Base-by-base conservation (phyloP, 2,113 vertebrate genomes). In the Empidonax traillii region DNA sequence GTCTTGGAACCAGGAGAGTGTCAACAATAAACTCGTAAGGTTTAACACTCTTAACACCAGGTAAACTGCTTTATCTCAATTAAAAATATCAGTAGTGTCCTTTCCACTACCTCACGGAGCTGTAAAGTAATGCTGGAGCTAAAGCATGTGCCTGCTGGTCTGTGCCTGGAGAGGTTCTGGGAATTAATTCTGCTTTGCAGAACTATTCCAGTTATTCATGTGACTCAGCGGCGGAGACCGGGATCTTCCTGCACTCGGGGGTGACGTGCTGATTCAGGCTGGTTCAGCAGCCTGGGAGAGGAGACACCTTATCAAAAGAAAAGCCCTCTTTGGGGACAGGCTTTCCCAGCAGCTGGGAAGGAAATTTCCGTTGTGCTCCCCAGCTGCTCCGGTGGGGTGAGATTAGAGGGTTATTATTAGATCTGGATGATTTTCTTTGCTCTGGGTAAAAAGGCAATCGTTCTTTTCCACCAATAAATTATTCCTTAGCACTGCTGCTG, bases 181-280 rank as follows among this genome's bases (percentile, higher is more conserved):
- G 98, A 98, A 98, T 96, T 96, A 95, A 97, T 96, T 93, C 94
- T 97, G 97, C 96, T 97, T 96, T 97, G 96, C 96, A 97, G 97
- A 98, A 97, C 96, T 97, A 98, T 98, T 98, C 97, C 98, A 98
- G 98, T 98, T 97, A 98, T 97, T 97, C 96, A 95, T 97, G 96
- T 98, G 98, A 98, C 97, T 98, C 98, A 98, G 98, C 93, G 93
- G 90, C 96, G 90, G 94, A 97, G 96, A 93, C 82, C 8, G 25
- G 97, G 95, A 98, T 97, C 97, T 96, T 97, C 96, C 96, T 97
- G 95, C 92, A 62, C 97, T 97, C 95, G 77, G 59, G 94, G 93
- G 94, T 85, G 37, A 62, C 61, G 87, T 96, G 97, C 98, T 98
- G 98, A 98, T 96, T 98, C 98, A 98, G 96, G 86, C 89, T 93